These are phyloP conservation scores for Pimephales promelas DNA, from an alignment of 2,113 vertebrate species.

Conservation along the genomic window DNA sequence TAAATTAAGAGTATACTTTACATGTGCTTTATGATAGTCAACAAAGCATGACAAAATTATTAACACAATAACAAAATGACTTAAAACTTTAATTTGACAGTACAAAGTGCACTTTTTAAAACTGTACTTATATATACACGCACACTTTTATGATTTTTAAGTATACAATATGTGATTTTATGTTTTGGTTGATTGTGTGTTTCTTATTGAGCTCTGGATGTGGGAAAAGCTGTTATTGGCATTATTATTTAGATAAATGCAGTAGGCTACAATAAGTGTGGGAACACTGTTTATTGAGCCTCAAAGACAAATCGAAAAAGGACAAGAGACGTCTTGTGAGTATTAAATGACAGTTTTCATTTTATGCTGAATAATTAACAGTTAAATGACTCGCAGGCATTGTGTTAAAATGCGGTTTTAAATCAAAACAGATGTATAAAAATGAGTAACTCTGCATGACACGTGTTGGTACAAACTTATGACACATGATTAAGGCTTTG, in stretches of 20 bases:
- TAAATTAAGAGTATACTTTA: too few relatives aligned
- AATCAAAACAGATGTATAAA: too few relatives aligned
- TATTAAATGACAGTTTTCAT: too few relatives aligned
- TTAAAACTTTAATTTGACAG: too few relatives aligned
- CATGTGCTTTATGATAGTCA: background rate
- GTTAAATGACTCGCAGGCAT: too few relatives aligned
- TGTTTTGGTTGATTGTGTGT: background rate
- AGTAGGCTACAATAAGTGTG: background rate
- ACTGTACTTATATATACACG: background rate
- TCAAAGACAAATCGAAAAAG: background rate
- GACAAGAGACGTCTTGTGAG: background rate
- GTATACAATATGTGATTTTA: background rate
- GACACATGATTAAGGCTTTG: too few relatives aligned
- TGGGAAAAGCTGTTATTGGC: background rate
- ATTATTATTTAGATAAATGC: conserved; percentile 5
- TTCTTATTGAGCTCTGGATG: background rate
- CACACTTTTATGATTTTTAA: too few relatives aligned
- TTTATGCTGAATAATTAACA: too few relatives aligned
- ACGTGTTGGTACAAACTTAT: too few relatives aligned
- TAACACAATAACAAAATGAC: too few relatives aligned
- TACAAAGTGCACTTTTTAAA: background rate
- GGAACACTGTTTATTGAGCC: background rate
- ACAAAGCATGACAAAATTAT: background rate
- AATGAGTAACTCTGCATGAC: too few relatives aligned
- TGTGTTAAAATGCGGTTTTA: too few relatives aligned